Evolutionary conservation across 2,888 invertebrate genomes (phyloP).

Genomic region (Drosophila vallismaia): DNA sequence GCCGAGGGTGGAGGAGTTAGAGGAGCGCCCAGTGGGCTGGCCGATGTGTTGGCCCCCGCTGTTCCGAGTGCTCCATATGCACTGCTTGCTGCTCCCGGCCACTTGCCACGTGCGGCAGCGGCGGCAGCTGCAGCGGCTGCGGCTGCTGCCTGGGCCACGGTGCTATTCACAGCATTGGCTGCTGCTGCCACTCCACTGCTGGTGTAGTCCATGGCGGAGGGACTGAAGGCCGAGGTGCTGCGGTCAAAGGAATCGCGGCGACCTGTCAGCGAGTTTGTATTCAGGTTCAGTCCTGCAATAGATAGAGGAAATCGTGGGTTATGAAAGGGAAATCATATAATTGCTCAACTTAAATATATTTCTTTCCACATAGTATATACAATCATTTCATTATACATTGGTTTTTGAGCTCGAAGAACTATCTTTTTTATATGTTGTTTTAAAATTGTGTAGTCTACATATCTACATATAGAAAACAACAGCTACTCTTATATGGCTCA

Average conservation of each 20-base stretch:
- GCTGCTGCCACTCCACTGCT: conserved; percentile 83
- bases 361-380: no score
- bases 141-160: conserved; percentile 82
- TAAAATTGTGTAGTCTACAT: no score
- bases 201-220: conserved; percentile 88
- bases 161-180: conserved; percentile 82
- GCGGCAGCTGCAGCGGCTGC: conserved; percentile 80
- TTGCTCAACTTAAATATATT: no score
- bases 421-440: no score
- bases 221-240: conserved; percentile 90
- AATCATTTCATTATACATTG: no score
- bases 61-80: conserved; percentile 82
- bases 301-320: not conserved
- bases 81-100: conserved; percentile 83
- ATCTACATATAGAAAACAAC: no score
- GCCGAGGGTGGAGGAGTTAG: conserved; percentile 91
- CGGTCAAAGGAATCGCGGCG: conserved; percentile 92
- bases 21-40: conserved; percentile 86
- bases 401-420: no score
- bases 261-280: conserved; percentile 87
- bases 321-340: no score
- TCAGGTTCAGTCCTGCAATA: conserved; percentile 86
- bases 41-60: conserved; percentile 80
- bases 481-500: not conserved
- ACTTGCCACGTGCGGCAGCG: conserved; percentile 84